Evolutionary conservation across 2,888 invertebrate genomes (phyloP), one percentile per base, ranked within the genome.

Genomic region (Cerastis leucographa): DNA sequence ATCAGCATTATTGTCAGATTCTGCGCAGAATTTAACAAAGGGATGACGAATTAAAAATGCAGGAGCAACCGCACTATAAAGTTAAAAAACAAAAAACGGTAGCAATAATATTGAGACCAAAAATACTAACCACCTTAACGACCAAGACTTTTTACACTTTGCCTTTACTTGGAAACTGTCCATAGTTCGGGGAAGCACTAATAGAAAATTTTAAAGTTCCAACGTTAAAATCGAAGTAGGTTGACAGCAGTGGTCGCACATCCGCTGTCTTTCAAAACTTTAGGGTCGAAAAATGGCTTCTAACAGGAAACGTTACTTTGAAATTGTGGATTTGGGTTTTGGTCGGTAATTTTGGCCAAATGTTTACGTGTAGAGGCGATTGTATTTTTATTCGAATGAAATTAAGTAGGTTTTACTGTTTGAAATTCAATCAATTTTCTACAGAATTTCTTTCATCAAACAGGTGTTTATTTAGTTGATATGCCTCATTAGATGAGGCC

Each of bases 221-320:
- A 83, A 86, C 86, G 84, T 86, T 89, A 85, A 89, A 89, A 88
- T 87, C 87, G 83, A 88, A 87, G 87, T 87, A 78, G 65, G 83
- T 81, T 83, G 83, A 87, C 88, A 83, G 88, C 85, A 74, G 88
- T 77, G 85, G 82, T 83, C 85, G 82, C 78, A 81, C 84, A 82
- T 85, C 80, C 87, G 86, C 76, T 84, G 81, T 83, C 87, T 87
- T 86, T 76, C 71, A 73, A 81, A 87, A 85, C 87, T 89, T 80
- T 83, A 70, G 82, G 87, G 82, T 85, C 76, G 76, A 71, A 80
- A 88, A 83, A 85, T 87, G 78, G 56, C 64, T 74, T 82, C 84
- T 73, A 77, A 80, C 83, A 78, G 86, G 78, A 88, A 88, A 87
- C 80, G 81, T 78, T 79, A 76, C 80, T 79, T 85, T 54, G 59